Evolutionary conservation across 2,797 vertebrate genomes (phyloP), one percentile per base, ranked within the genome.

Genomic region (Glyptemys insculpta): DNA sequence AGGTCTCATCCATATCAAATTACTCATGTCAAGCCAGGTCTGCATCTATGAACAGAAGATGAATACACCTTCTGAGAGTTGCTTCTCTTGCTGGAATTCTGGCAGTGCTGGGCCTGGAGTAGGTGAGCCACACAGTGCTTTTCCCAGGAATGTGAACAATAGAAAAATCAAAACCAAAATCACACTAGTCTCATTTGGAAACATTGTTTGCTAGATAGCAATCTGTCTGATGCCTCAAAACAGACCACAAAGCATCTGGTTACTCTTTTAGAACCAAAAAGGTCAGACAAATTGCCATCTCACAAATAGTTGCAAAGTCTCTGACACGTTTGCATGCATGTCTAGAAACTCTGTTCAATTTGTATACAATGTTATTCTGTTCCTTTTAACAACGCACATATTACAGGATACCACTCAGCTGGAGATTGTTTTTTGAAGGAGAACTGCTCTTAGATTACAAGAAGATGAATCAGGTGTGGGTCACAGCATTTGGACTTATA

Each of bases 151-250:
- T 12, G 37, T 34, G 68, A 94, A 50, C 37, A 89, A 31, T 6
- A 41, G 49, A 89, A 88, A 85, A 6, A n/a, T 0, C 0, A 68
- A 82, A 65, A 0, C 15, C 1, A 41, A 92, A 88, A 90, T 81
- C 65, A 41, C 34, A 79, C 83, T 23, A 83, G 44, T n/a, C 3
- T 86, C 6, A 57, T 85, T 93, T 50, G 80, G 82, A 91, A 78
- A 49, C 72, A 88, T 34, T 83, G 31, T 52, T 87, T 89, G 47
- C 29, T 72, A 15, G 31, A 27, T 76, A 81, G 49, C 79, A 82
- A 82, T 93, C 95, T 90, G 41, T 80, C 83, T 94, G 93, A 87
- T 78, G 47, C 78, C 57, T 74, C 53, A 86, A 89, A 91, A 80
- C 0, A 1, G 8, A 86, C 16, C 16, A 34, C 21, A 84, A 65